Evolutionary conservation across 2,113 vertebrate genomes (phyloP).

Genomic region (Donacobius atricapilla): DNA sequence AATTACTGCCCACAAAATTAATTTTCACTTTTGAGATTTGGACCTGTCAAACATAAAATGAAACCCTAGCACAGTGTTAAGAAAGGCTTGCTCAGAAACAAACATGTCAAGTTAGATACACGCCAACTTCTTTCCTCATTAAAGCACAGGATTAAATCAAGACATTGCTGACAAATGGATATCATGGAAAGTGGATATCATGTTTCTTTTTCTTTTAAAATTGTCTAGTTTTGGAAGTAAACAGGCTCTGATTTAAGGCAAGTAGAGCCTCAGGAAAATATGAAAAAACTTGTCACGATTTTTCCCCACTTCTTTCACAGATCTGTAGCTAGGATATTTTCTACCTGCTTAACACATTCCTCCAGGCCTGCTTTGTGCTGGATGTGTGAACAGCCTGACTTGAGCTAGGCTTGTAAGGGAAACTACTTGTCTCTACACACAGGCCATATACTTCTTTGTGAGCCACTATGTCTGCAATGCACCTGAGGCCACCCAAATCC

Average conservation of each 20-base stretch:
- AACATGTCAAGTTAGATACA: accelerated
- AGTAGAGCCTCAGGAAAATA: not conserved
- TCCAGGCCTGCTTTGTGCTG: not conserved
- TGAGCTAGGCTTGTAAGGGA: not conserved
- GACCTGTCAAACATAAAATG: not conserved
- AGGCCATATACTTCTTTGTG: not conserved
- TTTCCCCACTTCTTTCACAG: not conserved
- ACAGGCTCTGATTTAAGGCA: not conserved
- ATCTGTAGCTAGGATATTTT: not conserved
- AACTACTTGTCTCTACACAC: not conserved
- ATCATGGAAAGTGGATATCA: not conserved
- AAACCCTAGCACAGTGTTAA: not conserved
- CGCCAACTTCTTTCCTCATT: not conserved
- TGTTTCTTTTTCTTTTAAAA: not conserved
- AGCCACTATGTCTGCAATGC: not conserved
- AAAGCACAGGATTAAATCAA: not conserved
- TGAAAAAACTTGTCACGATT: not conserved
- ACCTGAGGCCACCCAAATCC: not conserved
- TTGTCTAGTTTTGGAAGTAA: not conserved
- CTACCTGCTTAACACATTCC: not conserved
- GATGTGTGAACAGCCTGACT: not conserved
- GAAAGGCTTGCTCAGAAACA: not conserved
- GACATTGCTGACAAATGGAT: not conserved
- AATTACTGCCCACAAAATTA: not conserved
- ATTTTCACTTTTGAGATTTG: not conserved